Evolutionary conservation across 2,113 vertebrate species (phyloP), one percentile per base, ranked within the genome.

Genomic region (Chroicocephalus ridibundus): DNA sequence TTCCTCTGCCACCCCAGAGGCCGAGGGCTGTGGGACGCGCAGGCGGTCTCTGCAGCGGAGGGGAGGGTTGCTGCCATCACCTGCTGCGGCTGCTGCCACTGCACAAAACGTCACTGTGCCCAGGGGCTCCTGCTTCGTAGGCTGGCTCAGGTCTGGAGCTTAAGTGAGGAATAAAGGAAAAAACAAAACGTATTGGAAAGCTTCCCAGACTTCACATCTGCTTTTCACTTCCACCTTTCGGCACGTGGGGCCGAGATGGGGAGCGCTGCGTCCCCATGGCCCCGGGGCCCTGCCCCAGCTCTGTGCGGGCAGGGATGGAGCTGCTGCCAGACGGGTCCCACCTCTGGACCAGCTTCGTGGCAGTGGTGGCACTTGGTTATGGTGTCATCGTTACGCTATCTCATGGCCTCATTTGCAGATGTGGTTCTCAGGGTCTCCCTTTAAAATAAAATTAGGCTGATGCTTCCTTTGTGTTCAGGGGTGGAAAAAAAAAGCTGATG

Each of bases 341-440:
- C 0, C 1, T 24, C 58, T 2, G 26, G 26, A 20, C 8, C 31
- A 25, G 36, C 4, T 2, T 13, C 15, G 44, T 25, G 14, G 22
- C 0, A 0, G 24, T 0, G 25, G 24, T 69, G 82, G 65, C 2
- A 0, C 62, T 47, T 42, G 1, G 3, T 31, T 68, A 16, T 0
- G 15, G 34, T 34, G 52, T 26, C 27, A 29, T n/a, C 13, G 1
- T 47, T 10, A 2, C 0, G 6, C 42, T 51, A 5, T 6, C 51
- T 51, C n/a, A 2, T 10, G 46, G 47, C 77, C 38, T 42, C 74
- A 4, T 22, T 74, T 42, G 54, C 58, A 69, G 49, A 6, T 4
- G 0, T 1, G 3, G 13, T 16, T 61, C n/a, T n/a, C 0, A 0
- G 34, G 4, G 2, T 40, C 40, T 92, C 18, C 36, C 26, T 70